Percentiles rank a stretch among this genome's conserved stretches.
Evolutionary conservation across 1,140 invertebrate genomes (phyloP).

Genomic region (Drosophila teissieri): DNA sequence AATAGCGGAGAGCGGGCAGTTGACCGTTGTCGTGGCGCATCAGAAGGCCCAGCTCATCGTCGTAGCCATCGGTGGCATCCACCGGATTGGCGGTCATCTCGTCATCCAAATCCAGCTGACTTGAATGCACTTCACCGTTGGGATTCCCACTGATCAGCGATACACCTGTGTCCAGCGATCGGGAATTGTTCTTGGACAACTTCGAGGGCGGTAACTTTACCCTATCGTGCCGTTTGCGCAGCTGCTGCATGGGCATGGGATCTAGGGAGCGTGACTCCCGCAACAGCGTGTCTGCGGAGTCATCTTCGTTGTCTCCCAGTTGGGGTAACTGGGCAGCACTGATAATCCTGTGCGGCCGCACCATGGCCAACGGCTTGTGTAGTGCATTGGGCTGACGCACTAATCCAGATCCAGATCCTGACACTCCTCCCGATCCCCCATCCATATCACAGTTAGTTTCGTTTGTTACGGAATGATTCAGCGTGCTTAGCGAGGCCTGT

Average conservation of each 20-base stretch:
- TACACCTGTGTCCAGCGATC: conserved; percentile 77
- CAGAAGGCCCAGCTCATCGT: conserved; percentile 75
- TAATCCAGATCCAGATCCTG: conserved; percentile 49
- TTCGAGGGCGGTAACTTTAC: conserved; percentile 77
- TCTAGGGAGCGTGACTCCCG: conserved; percentile 80
- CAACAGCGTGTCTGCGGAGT: conserved; percentile 54
- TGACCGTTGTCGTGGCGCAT: conserved; percentile 73
- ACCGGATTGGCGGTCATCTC: conserved; percentile 62
- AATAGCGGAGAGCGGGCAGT: conserved; percentile 57
- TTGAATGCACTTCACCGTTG: conserved; percentile 51
- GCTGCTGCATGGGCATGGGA: conserved; percentile 76
- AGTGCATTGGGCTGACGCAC: conserved; percentile 70
- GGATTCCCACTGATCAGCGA: conserved; percentile 79
- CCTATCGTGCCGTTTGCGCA: conserved; percentile 71
- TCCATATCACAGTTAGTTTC: conserved; percentile 84
- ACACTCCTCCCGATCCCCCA: conserved; percentile 49
- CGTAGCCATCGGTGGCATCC: conserved; percentile 71
- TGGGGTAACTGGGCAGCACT: conserved; percentile 58
- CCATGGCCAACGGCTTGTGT: conserved; percentile 82
- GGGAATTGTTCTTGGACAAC: conserved; percentile 81
- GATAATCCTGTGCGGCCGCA: conserved; percentile 81
- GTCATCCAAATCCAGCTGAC: conserved; percentile 37
- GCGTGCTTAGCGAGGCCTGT: conserved; percentile 77
- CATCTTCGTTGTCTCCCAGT: conserved; percentile 34
- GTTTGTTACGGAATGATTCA: conserved; percentile 84